A percentile compares a stretch with the other conserved stretches of the same genome.
Evolutionary conservation across 2,797 vertebrate species (phyloP).

Genomic region (Buceros bicornis): DNA sequence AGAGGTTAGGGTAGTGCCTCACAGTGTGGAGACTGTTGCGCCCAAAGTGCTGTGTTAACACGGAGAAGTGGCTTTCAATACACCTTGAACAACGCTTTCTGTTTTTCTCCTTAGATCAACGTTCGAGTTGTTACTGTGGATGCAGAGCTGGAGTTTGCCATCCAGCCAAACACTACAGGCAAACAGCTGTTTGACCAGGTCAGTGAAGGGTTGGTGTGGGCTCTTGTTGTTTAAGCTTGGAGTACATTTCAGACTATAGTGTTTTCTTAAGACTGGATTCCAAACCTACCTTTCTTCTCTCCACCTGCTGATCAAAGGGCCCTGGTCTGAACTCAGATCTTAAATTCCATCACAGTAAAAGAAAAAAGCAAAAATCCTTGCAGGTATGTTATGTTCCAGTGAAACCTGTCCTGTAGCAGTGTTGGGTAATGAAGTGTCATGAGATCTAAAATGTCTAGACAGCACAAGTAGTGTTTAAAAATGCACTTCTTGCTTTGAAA

Average conservation of each 20-base stretch:
- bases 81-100: slow-evolving; percentile 42
- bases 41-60: neutral
- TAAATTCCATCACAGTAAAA: neutral
- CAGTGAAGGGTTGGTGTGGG: slow-evolving; percentile 44
- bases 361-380: neutral
- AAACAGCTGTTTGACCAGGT: slow-evolving; percentile 99
- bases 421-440: neutral
- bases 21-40: neutral
- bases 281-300: neutral
- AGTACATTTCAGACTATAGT: neutral
- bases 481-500: neutral
- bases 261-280: slow-evolving; percentile 5
- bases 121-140: slow-evolving; percentile 97
- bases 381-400: neutral
- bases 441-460: neutral
- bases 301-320: neutral
- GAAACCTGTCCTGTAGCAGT: neutral
- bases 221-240: neutral
- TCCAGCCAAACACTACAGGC: slow-evolving; percentile 95
- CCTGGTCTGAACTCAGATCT: neutral
- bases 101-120: slow-evolving; percentile 86
- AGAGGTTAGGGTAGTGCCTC: neutral
- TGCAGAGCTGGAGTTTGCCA: slow-evolving; percentile 97
- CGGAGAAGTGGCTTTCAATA: neutral
- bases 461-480: neutral